Percentiles rank a stretch among this genome's conserved stretches.
phyloP scores from a whole-genome alignment of 2,113 vertebrate species.

The Tretioscincus oriximinensis region DNA sequence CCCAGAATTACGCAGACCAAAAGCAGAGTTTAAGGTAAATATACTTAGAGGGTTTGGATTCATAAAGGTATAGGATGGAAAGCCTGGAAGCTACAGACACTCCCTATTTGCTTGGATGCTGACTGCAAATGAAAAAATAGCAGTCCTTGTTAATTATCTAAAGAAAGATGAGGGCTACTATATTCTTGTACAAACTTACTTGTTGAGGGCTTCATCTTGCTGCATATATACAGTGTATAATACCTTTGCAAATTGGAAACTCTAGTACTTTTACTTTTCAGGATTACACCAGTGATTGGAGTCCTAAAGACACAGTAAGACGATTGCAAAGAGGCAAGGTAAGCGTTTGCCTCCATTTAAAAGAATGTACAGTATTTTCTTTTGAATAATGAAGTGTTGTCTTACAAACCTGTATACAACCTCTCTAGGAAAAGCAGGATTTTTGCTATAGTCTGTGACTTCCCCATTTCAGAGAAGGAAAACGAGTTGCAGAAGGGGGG shows the following conservation, averaged over 20 bases:
- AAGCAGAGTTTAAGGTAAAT: conserved; percentile 88
- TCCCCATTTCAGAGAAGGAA: conserved; percentile 27
- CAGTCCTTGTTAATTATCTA: background rate
- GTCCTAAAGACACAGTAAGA: conserved; percentile 81
- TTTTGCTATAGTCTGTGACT: background rate
- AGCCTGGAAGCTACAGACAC: background rate
- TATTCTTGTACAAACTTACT: background rate
- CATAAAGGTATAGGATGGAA: background rate
- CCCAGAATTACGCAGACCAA: conserved; percentile 88
- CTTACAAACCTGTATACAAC: background rate
- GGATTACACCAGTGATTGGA: conserved; percentile 89
- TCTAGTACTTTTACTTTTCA: conserved; percentile 60
- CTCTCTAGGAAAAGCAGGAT: background rate
- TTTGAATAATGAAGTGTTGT: conserved; percentile 1
- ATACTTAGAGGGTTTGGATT: background rate
- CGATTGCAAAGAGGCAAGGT: conserved; percentile 92
- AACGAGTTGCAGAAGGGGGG: background rate
- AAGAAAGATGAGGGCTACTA: background rate
- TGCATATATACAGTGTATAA: no score
- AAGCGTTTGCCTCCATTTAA: conserved; percentile 38
- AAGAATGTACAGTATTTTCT: background rate
- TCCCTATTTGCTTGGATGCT: background rate
- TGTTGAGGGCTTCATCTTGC: background rate
- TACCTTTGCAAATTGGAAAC: no score
- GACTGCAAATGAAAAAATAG: background rate